These are phyloP conservation scores for Cryptocephalus primarius DNA, from an alignment of 2,888 invertebrate species.

Conservation along the genomic window DNA sequence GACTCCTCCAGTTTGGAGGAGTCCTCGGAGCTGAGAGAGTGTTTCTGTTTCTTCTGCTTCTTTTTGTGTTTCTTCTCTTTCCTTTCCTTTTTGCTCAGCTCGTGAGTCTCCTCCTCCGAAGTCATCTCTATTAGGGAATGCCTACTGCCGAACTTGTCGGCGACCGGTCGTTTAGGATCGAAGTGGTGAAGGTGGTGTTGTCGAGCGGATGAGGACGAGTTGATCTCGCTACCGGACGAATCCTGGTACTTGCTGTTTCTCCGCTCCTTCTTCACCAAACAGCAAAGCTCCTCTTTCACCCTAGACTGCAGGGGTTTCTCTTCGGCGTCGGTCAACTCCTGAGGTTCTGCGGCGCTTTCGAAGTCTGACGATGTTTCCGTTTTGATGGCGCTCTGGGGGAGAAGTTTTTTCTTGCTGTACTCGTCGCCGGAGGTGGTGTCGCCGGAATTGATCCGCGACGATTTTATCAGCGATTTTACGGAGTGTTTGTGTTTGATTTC, in stretches of 20 bases:
- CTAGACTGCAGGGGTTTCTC: conserved; percentile 21
- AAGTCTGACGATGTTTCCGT: conserved; percentile 49
- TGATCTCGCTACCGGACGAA: conserved; percentile 4
- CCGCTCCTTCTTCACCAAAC: conserved; percentile 30
- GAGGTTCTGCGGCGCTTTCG: conserved; percentile 17
- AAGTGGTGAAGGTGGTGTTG: conserved; percentile 12
- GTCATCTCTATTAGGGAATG: conserved; percentile 26
- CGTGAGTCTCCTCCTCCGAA: conserved; percentile 28
- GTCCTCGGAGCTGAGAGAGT: conserved; percentile 47
- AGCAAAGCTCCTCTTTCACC: conserved; percentile 28
- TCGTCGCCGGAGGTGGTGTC: conserved; percentile 71
- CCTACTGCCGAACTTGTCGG: conserved; percentile 23
- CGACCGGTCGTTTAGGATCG: conserved; percentile 19
- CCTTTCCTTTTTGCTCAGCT: conserved; percentile 27
- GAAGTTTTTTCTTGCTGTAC: conserved; percentile 42
- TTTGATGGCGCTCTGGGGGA: conserved; percentile 40
- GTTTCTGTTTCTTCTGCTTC: conserved; percentile 71
- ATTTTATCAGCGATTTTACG: conserved; percentile 52
- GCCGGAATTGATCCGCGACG: conserved; percentile 62
- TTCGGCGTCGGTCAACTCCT: conserved; percentile 17
- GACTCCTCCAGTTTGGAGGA: conserved; percentile 36
- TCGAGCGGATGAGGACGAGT: conserved; percentile 1
- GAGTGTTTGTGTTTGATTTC: conserved; percentile 43
- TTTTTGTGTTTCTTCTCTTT: conserved; percentile 70
- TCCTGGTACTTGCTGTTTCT: conserved; percentile 29